Base-by-base conservation (phyloP, 2,113 vertebrate species). In the Saiga tatarica region DNA sequence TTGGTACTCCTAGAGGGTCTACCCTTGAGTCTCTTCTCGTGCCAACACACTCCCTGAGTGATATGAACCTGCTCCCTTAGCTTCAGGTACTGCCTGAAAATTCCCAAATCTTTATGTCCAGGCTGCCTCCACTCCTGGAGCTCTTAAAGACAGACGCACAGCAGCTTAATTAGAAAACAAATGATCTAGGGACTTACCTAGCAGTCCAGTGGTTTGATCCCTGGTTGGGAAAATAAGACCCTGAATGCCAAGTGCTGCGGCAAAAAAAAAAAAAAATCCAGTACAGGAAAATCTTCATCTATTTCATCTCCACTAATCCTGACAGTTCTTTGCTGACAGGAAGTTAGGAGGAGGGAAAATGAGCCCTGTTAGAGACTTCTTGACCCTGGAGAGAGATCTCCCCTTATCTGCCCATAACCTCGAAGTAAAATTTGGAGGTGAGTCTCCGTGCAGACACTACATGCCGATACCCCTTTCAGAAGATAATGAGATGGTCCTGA, bases 91-190 rank as follows among this genome's bases (percentile, higher is more conserved):
- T 62, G 15, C 14, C 39, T 74, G 36, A 85, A 92, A n/a, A 60
- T 85, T 81, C 21, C 84, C 83, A 85, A 36, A 67, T 59, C 64
- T n/a, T 79, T 7, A n/a, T 28, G 12, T 74, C 26, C 13, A 52
- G 60, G 60, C 76, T 76, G 28, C 25, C 82, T 55, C 39, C 50
- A 78, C n/a, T 47, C 28, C 50, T 52, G 21, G 30, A 62, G 14
- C 19, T 81, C 59, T 74, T 74, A 74, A 74, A 39, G 36, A 74
- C 36, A 39, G 26, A 95, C 87, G 47, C 36, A 52, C 55, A 53
- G 88, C 26, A 94, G 39, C 36, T 91, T 88, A 91, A 67, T 85
- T 81, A 92, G 42, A 74, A 92, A 89, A 74, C 42, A 89, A 88
- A 84, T 50, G 16, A 96, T 13, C 39, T 39, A 76, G 71, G 39